A percentile compares a stretch with the other conserved stretches of the same genome.
Evolutionary conservation across 1,140 invertebrate species (phyloP).

Genomic region (Diabrotica undecimpunctata): DNA sequence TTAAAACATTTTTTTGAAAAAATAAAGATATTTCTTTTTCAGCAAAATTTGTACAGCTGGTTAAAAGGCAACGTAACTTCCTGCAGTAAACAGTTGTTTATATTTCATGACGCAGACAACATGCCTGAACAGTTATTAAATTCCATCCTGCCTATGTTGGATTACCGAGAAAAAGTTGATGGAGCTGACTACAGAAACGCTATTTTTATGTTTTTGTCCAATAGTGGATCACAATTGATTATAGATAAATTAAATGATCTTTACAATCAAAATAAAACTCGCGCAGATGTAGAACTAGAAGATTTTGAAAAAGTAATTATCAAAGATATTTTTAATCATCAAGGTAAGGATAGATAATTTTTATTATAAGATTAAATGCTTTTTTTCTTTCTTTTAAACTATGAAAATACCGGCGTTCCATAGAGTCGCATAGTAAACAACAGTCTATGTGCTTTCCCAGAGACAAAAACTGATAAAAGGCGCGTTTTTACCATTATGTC

Average conservation of each 20-base stretch:
- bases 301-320: constrained; percentile 76
- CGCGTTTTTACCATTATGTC: too few relatives aligned
- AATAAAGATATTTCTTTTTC: background rate
- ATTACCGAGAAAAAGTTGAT: constrained; percentile 68
- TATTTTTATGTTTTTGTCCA: constrained; percentile 90
- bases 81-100: constrained; percentile 80
- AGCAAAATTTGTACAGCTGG: constrained; percentile 56
- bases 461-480: too few relatives aligned
- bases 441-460: too few relatives aligned
- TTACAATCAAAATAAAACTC: constrained; percentile 59
- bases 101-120: constrained; percentile 97
- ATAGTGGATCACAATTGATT: constrained; percentile 73
- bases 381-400: too few relatives aligned
- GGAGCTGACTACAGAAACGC: constrained; percentile 64
- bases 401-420: too few relatives aligned
- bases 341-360: constrained; percentile 41
- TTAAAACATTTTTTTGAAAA: too few relatives aligned
- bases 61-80: constrained; percentile 59
- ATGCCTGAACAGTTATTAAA: constrained; percentile 84
- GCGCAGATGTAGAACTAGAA: constrained; percentile 63
- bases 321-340: constrained; percentile 72
- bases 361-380: too few relatives aligned
- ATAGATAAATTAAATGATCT: constrained; percentile 58
- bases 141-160: constrained; percentile 82
- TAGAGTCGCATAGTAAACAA: too few relatives aligned